Base-by-base conservation (phyloP, 2,797 vertebrate genomes). In the Diglossa cyanea region DNA sequence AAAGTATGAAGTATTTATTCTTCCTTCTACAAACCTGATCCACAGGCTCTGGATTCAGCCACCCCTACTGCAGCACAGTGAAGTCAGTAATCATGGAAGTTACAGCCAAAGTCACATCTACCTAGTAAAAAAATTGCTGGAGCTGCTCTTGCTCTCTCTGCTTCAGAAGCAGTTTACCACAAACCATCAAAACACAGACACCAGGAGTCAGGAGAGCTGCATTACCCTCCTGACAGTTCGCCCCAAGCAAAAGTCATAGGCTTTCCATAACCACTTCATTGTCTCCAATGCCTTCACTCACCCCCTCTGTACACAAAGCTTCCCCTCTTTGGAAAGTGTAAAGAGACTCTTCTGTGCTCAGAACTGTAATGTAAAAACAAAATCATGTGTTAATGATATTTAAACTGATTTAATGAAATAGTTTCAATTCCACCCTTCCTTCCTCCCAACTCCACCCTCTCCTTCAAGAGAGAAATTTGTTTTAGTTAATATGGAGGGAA, bases 341-440 rank as follows among this genome's bases (percentile, higher is more conserved):
- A 68, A 80, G 31, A 83, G 40, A 68, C 62, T 50, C 54, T 23
- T 53, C 37, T 65, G 61, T 57, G 44, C 48, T 50, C 39, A 85
- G 40, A 93, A 74, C 61, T 55, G 65, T 23, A 61, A 62, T 6
- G 11, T 83, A 62, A 94, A 94, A 94, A 86, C 65, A 91, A 88
- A 94, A 86, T 60, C 4, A 1, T 48, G 42, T 25, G 24, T 30
- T 68, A 79, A 79, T 73, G 44, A 68, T 55, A 84, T 51, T 62
- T 61, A 83, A 92, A 83, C 6, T 17, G 33, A 62, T 68, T 91
- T 91, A 92, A 80, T 73, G 62, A 88, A 91, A 45, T 44, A 17
- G 51, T 42, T 93, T 80, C 63, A 91, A 45, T 93, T 75, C 93
- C 78, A 68, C 94, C 84, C 89, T 95, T 94, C 92, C 91, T 94